phyloP scores from a whole-genome alignment of 2,113 vertebrate species.

The Hyaena hyaena region DNA sequence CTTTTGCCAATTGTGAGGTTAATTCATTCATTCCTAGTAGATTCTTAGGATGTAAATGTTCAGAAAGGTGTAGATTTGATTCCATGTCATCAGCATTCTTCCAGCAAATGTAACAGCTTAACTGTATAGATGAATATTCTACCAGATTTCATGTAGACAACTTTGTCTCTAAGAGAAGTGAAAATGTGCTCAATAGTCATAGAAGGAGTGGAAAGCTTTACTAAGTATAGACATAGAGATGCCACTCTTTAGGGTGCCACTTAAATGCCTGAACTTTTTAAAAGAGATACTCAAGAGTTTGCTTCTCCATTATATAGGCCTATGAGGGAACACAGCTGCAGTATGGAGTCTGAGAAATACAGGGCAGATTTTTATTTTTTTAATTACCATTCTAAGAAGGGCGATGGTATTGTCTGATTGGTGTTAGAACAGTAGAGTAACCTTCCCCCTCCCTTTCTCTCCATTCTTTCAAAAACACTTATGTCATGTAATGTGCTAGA shows the following conservation, averaged over 20 bases:
- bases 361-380: neutral
- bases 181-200: neutral
- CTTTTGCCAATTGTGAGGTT: neutral
- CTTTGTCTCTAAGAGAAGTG: neutral
- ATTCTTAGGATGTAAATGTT: neutral
- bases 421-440: neutral
- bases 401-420: neutral
- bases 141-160: neutral
- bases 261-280: neutral
- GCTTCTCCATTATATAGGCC: neutral
- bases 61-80: neutral
- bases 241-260: too few species aligned
- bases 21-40: neutral
- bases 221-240: neutral
- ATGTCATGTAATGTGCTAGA: neutral
- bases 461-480: neutral
- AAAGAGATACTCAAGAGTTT: neutral
- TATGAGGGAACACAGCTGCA: neutral
- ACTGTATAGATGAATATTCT: neutral
- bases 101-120: neutral
- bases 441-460: neutral
- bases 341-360: neutral
- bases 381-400: neutral
- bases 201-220: neutral
- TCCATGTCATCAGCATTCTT: neutral